Percentiles rank a stretch among this genome's conserved stretches.
phyloP scores from a whole-genome alignment of 2,888 invertebrate genomes.

The Charanyca ferruginea region DNA sequence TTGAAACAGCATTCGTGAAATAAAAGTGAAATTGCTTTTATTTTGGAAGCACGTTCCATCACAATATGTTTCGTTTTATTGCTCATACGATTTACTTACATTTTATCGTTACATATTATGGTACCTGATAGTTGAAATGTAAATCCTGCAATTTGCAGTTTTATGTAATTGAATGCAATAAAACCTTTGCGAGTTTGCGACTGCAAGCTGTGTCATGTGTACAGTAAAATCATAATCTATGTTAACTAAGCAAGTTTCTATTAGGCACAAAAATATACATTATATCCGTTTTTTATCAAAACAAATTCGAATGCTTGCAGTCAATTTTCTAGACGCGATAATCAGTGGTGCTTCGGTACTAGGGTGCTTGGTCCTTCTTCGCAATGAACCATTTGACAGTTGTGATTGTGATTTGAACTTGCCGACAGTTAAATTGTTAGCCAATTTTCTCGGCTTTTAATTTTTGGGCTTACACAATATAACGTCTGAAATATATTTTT shows the following conservation, averaged over 20 bases:
- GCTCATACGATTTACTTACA: conserved; percentile 15
- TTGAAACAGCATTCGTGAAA: conserved; percentile 23
- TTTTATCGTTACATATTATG: conserved; percentile 5
- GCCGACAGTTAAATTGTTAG: not conserved
- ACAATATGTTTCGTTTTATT: conserved; percentile 26
- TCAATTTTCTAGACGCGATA: not conserved
- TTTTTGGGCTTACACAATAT: not conserved
- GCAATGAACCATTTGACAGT: not conserved
- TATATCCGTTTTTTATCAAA: not conserved
- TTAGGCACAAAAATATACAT: not conserved
- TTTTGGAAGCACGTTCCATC: conserved; percentile 11
- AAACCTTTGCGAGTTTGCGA: not conserved
- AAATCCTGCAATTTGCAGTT: conserved; percentile 24
- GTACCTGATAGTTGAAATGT: conserved; percentile 12
- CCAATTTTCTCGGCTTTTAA: not conserved
- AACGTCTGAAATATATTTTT: not conserved
- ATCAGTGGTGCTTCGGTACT: not conserved
- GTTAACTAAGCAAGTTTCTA: not conserved
- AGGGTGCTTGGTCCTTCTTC: not conserved
- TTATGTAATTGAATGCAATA: conserved; percentile 21
- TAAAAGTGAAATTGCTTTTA: conserved; percentile 49
- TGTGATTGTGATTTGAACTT: too few relatives aligned
- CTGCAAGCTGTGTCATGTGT: conserved; percentile 19
- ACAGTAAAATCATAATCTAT: conserved; percentile 22
- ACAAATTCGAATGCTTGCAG: not conserved